phyloP scores from a whole-genome alignment of 2,888 invertebrate species.

The Parochlus steinenii region DNA sequence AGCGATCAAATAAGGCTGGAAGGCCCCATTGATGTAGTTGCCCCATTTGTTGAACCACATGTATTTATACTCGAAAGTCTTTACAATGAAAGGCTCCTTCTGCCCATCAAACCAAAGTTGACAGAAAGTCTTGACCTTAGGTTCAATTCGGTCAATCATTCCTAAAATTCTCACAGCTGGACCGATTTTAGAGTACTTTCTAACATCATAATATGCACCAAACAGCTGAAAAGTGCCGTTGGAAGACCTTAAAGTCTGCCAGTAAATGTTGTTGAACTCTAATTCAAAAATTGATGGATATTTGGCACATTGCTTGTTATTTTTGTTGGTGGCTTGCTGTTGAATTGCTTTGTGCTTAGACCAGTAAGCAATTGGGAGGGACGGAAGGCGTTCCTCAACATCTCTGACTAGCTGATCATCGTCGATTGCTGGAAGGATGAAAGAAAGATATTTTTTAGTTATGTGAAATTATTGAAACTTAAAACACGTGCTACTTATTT shows the following conservation, averaged over 20 bases:
- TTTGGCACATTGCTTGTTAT: constrained; percentile 47
- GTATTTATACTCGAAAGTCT: constrained; percentile 79
- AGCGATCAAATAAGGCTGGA: constrained; percentile 75
- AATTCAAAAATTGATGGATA: constrained; percentile 81
- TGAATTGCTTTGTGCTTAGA: constrained; percentile 52
- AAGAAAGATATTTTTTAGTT: no score
- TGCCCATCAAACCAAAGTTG: constrained; percentile 81
- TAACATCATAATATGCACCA: constrained; percentile 75
- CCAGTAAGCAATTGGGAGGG: constrained; percentile 74
- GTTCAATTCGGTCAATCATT: constrained; percentile 82
- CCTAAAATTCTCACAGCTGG: constrained; percentile 70
- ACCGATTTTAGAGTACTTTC: constrained; percentile 59
- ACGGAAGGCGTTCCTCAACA: constrained; percentile 64
- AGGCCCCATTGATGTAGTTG: constrained; percentile 73
- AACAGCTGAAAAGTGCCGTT: constrained; percentile 84
- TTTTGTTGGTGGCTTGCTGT: constrained; percentile 39
- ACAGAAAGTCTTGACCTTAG: constrained; percentile 64
- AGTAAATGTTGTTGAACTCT: constrained; percentile 85
- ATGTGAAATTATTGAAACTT: not conserved
- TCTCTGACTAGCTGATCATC: constrained; percentile 64
- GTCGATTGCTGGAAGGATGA: constrained; percentile 26
- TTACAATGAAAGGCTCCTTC: constrained; percentile 62
- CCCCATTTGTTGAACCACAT: constrained; percentile 93
- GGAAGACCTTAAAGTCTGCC: constrained; percentile 68
- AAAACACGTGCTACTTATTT: not conserved